These are phyloP conservation scores for Harpagus bidentatus DNA, from an alignment of 2,113 vertebrate genomes.

Conservation along the genomic window DNA sequence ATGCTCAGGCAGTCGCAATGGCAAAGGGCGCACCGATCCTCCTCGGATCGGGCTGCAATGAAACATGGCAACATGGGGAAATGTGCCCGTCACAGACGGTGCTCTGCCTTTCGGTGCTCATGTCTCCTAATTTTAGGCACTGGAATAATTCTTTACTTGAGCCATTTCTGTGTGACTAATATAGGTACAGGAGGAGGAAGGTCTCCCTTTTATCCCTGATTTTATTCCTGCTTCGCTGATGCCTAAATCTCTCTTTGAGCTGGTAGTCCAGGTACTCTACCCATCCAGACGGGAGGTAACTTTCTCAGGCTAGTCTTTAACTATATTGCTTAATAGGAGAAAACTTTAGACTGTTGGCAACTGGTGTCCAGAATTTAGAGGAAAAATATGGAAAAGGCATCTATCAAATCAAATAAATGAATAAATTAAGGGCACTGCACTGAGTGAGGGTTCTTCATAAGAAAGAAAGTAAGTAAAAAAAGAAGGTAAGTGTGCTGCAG, in stretches of 20 bases:
- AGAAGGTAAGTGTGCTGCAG: background rate
- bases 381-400: background rate
- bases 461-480: background rate
- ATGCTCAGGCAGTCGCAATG: background rate
- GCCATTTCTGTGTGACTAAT: background rate
- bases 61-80: background rate
- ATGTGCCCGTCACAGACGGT: accelerated
- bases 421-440: background rate
- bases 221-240: background rate
- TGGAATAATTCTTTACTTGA: background rate
- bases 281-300: background rate
- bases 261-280: background rate
- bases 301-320: background rate
- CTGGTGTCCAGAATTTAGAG: background rate
- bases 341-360: background rate
- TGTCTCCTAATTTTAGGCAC: background rate
- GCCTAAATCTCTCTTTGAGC: background rate
- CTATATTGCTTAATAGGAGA: background rate
- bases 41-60: background rate
- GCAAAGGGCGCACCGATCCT: background rate
- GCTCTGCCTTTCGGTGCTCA: background rate
- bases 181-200: background rate
- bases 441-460: background rate
- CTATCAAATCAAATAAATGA: background rate
- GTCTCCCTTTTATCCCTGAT: background rate